Evolutionary conservation across 2,888 invertebrate genomes (phyloP), one percentile per base, ranked within the genome.

Genomic region (Metacarcinus magister): DNA sequence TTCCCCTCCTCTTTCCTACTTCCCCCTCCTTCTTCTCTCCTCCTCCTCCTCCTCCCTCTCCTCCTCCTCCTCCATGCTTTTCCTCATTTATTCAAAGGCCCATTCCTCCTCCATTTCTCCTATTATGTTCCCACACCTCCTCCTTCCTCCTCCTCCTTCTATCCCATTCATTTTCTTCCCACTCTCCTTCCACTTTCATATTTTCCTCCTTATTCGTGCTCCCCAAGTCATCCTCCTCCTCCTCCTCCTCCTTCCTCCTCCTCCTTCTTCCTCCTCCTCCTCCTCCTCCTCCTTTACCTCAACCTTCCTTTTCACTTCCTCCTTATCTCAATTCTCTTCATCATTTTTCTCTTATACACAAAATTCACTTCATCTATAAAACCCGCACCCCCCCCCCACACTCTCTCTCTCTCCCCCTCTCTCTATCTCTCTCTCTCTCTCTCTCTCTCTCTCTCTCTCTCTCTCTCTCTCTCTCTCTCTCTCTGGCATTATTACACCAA

Each of bases 231-330:
- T 54, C 54, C 54, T 54, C 54, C 54, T 54, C 67, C 19, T 48
- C 13, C 48, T 48, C 13, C 48, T 67, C n/a, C 67, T 19, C n/a
- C 13, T 19, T 67, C 67, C n/a, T 67, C 67, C 5, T n/a, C 19
- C n/a, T 67, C 67, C n/a, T 60, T 67, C 67, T 10, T 67, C 67
- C 67, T 67, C 67, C 67, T 67, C 67, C n/a, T n/a, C 67, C n/a
- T 67, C n/a, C 67, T 67, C 48, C 48, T 48, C 48, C 48, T 48
- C 48, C 48, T 48, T 67, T 67, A 67, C 19, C n/a, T 67, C 67
- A 16, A 23, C 4, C 67, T 67, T 67, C 67, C 67, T 67, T 67
- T 67, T n/a, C 67, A 67, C 19, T 67, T 67, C 19, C 67, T n/a
- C n/a, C 19, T 67, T 67, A 67, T 67, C 67, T 67, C n/a, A 16